phyloP scores from a whole-genome alignment of 2,797 vertebrate species.

The Ceryle rudis region DNA sequence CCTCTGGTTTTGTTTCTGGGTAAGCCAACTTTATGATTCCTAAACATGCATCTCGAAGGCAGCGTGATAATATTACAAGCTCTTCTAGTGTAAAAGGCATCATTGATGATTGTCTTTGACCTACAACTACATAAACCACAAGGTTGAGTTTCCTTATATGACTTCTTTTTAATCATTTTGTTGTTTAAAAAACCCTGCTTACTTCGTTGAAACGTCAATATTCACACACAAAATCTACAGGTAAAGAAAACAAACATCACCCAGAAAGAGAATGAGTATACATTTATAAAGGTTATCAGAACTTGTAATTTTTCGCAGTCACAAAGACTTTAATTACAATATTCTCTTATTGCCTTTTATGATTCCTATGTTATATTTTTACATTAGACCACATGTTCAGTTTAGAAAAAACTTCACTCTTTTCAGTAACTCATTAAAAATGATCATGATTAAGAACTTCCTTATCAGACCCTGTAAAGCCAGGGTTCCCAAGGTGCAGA shows the following conservation, averaged over 20 bases:
- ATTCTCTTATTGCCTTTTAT: background rate
- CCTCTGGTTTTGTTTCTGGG: constrained; percentile 94
- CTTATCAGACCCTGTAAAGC: background rate
- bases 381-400: background rate
- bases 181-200: background rate
- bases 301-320: background rate
- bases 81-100: constrained; percentile 96
- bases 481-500: background rate
- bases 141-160: background rate
- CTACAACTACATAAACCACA: constrained; percentile 65
- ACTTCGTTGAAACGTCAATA: background rate
- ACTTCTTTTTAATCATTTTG: background rate
- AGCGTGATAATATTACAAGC: constrained; percentile 91
- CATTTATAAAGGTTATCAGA: background rate
- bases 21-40: constrained; percentile 98
- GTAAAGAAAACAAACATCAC: background rate
- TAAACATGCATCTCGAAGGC: constrained; percentile 94
- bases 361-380: background rate
- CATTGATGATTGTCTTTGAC: constrained; percentile 90
- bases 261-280: background rate
- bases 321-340: background rate
- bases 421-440: background rate
- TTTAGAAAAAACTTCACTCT: background rate
- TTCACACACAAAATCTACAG: background rate
- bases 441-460: background rate